Base-by-base conservation (phyloP, 1,140 invertebrate species). In the Argopecten irradians region DNA sequence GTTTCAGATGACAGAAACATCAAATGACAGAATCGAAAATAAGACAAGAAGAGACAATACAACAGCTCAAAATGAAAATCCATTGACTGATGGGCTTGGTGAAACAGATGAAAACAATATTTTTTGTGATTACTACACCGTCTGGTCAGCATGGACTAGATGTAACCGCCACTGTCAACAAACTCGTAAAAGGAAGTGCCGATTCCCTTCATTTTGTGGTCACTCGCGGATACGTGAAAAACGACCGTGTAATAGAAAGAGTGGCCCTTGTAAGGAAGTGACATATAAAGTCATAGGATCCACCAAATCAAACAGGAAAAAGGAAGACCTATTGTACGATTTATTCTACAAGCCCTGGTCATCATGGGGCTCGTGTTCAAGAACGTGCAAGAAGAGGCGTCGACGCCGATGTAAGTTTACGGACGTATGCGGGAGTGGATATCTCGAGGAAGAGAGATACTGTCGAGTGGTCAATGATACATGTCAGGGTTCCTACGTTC, bases 361-460 rank as follows among this genome's bases (percentile, higher is more conserved):
- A 13, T 94, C 96, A 88, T 97, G 97, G 97, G 96, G 96, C 0
- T 94, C 96, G 5, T 97, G 97, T 92, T 96, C 96, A 22, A 95
- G 96, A 86, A 94, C 96, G 11, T 97, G 97, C 92, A 96, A 96
- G 34, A 97, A 97, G 0, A 95, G 96, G 86, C 94, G 97, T 84
- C 96, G 96, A 87, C 97, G 98, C 94, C 96, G 97, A 93, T 98
- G 98, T 93, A 97, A 96, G 92, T 97, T 97, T 16, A 82, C 84
- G 0, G 34, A 89, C 13, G 85, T 94, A 41, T 99, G 98, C 93
- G 97, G 97, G 0, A 96, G 96, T 43, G 97, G 97, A 92, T 96
- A 97, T 82, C 96, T 98, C 89, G 96, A 97, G 89, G 97, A 99
- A 94, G 97, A 97, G 7, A 97, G 98, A 8, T 98, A 97, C 91